Evolutionary conservation across 2,113 vertebrate species (phyloP).

Genomic region (Pangasianodon gigas): DNA sequence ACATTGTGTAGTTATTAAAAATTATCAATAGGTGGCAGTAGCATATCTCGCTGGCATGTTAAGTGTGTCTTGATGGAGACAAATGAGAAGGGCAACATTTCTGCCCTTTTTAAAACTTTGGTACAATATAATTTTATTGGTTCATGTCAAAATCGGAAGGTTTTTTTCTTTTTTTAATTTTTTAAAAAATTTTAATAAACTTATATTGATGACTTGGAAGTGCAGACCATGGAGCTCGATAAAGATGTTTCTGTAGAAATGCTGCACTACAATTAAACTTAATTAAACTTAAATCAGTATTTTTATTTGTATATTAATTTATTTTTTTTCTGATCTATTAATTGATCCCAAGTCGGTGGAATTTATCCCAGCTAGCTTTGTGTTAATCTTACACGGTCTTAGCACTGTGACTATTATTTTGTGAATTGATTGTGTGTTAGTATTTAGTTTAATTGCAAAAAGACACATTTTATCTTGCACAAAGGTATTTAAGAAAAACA

Average conservation of each 20-base stretch:
- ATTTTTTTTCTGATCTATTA: neutral
- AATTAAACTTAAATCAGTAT: too few species aligned
- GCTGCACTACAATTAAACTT: neutral
- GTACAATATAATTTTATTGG: neutral
- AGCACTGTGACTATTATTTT: neutral
- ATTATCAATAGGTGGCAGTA: slow-evolving; percentile 71
- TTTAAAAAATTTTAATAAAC: neutral
- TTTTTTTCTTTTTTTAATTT: neutral
- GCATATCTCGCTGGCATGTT: slow-evolving; percentile 54
- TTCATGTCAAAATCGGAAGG: neutral
- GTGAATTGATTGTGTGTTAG: neutral
- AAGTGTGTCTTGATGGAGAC: neutral
- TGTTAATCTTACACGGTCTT: neutral
- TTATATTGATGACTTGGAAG: neutral
- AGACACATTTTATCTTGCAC: neutral
- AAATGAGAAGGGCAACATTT: neutral
- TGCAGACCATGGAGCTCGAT: neutral
- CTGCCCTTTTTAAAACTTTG: neutral
- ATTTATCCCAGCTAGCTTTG: neutral
- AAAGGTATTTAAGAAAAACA: neutral
- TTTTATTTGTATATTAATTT: neutral
- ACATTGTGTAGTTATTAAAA: slow-evolving; percentile 13
- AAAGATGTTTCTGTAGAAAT: neutral
- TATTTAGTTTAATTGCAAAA: neutral
- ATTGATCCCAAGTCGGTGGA: neutral